These are phyloP conservation scores for Rousettus leschenaultii DNA, from an alignment of 2,113 vertebrate species.

Conservation along the genomic window DNA sequence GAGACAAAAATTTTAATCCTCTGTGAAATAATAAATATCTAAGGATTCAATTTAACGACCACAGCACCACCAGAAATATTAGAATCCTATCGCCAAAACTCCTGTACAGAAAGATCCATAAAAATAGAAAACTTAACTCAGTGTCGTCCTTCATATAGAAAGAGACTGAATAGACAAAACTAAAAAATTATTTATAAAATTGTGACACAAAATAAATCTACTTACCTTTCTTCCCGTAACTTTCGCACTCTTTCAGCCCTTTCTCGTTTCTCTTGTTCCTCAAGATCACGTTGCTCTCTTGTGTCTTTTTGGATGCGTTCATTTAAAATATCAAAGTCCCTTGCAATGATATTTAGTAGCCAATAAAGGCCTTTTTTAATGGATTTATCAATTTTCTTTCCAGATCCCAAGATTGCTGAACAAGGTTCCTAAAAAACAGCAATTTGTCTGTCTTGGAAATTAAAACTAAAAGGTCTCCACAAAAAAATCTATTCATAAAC, in stretches of 20 bases:
- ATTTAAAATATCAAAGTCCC: constrained; percentile 92
- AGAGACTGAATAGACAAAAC: background rate
- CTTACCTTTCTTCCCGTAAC: constrained; percentile 92
- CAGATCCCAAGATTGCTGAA: constrained; percentile 91
- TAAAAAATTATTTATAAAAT: background rate
- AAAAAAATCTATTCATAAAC: constrained; percentile 26
- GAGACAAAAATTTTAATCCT: background rate
- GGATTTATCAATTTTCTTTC: constrained; percentile 95
- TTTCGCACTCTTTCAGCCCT: constrained; percentile 89
- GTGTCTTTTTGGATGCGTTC: constrained; percentile 96
- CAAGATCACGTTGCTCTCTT: constrained; percentile 88
- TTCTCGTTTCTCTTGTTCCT: constrained; percentile 93
- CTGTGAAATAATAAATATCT: background rate
- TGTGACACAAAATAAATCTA: background rate
- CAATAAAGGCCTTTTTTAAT: constrained; percentile 95
- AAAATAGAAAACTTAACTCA: background rate
- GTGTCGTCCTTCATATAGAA: background rate
- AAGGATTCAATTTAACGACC: background rate
- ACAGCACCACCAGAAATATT: background rate
- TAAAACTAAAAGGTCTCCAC: constrained; percentile 7
- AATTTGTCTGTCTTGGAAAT: constrained; percentile 8
- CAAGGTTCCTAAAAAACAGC: constrained; percentile 89
- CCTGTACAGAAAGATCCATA: background rate
- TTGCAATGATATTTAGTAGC: constrained; percentile 94
- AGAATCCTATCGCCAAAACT: background rate